These are phyloP conservation scores for Pholis gunnellus DNA, from an alignment of 2,113 vertebrate genomes.

Conservation along the genomic window DNA sequence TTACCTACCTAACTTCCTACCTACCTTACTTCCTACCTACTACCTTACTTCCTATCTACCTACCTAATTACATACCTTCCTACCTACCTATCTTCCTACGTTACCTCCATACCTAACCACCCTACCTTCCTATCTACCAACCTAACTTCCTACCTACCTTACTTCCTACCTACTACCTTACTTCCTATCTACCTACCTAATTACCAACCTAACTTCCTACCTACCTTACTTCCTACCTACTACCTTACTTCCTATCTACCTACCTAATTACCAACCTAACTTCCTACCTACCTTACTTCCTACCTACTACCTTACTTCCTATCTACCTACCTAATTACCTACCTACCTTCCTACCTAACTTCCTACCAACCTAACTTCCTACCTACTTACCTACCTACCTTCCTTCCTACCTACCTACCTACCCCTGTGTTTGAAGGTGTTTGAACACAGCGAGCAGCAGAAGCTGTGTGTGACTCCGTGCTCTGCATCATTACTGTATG, in stretches of 20 bases:
- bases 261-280: neutral
- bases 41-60: neutral
- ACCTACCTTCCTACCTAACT: neutral
- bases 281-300: neutral
- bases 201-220: neutral
- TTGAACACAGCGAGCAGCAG: neutral
- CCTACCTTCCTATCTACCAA: neutral
- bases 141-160: neutral
- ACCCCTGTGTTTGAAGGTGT: neutral
- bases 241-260: neutral
- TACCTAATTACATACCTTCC: neutral
- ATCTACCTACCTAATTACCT: neutral
- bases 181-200: neutral
- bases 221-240: neutral
- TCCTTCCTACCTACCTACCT: neutral
- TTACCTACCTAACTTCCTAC: neutral
- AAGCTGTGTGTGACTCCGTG: neutral
- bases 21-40: neutral
- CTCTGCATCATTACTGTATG: neutral
- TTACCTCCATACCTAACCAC: neutral
- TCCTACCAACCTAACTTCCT: neutral
- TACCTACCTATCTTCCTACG: neutral
- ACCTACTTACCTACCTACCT: neutral
- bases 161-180: neutral
- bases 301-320: neutral